Conservation (phyloP, 2,797 vertebrate genomes). For the Pangasius larnaudii region DNA sequence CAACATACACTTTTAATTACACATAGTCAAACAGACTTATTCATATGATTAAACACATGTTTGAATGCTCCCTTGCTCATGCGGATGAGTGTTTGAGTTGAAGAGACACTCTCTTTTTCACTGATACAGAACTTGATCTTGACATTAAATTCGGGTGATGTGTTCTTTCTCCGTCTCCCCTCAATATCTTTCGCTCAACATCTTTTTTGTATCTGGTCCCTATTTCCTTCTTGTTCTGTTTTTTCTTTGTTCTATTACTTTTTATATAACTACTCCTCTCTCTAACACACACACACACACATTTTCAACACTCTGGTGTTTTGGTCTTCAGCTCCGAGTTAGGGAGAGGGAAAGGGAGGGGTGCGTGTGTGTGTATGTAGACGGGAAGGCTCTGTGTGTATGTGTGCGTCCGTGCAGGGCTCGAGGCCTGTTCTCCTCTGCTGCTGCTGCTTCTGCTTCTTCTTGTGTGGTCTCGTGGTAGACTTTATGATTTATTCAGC, state of each 20-base stretch:
- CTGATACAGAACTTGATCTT: constrained; percentile 62
- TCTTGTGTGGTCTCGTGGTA: constrained; percentile 98
- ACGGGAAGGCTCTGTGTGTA: constrained; percentile 48
- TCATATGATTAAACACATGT: constrained; percentile 11
- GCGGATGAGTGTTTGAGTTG: neutral
- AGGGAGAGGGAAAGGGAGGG: constrained; percentile 75
- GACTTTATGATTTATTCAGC: constrained; percentile 99
- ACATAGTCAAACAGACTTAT: neutral
- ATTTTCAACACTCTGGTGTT: constrained; percentile 60
- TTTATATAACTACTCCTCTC: constrained; percentile 17
- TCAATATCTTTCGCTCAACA: neutral
- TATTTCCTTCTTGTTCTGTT: constrained; percentile 46
- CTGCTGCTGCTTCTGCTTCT: constrained; percentile 77
- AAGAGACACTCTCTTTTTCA: constrained; percentile 27
- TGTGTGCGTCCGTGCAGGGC: constrained; percentile 49
- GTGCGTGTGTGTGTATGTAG: constrained; percentile 42
- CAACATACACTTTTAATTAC: constrained; percentile 21
- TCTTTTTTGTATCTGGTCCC: constrained; percentile 54
- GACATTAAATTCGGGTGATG: constrained; percentile 65
- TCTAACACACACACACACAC: constrained; percentile 43
- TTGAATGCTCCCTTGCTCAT: neutral
- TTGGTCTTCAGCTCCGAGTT: constrained; percentile 80
- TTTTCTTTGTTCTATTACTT: constrained; percentile 42
- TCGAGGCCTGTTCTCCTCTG: constrained; percentile 71
- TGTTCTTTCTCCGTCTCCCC: constrained; percentile 66